Percentiles rank a stretch among this genome's conserved stretches.
Evolutionary conservation across 2,888 invertebrate genomes (phyloP).

Genomic region (Pycnomerus fuliginosus): DNA sequence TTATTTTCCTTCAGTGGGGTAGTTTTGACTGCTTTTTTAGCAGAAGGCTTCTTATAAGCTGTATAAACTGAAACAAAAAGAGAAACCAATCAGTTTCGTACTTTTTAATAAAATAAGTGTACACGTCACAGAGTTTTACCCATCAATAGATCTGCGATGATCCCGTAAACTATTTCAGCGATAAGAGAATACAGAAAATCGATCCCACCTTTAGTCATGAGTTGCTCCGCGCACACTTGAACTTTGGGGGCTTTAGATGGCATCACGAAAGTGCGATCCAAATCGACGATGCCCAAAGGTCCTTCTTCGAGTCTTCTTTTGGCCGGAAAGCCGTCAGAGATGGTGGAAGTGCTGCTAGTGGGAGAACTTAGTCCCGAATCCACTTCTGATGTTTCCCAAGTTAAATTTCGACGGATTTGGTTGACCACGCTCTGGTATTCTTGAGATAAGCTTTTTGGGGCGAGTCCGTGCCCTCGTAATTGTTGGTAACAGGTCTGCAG

Average conservation of each 20-base stretch:
- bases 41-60: too few species aligned
- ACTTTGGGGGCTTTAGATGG: constrained; percentile 28
- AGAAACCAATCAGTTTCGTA: constrained; percentile 1
- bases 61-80: background rate
- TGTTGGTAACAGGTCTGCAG: constrained; percentile 61
- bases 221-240: constrained; percentile 28
- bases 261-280: constrained; percentile 35
- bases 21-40: too few species aligned
- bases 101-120: constrained; percentile 2
- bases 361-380: constrained; percentile 35
- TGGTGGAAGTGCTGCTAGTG: constrained; percentile 21
- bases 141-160: constrained; percentile 23
- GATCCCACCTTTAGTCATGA: constrained; percentile 43
- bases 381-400: constrained; percentile 58
- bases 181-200: constrained; percentile 34
- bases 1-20: too few species aligned
- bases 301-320: constrained; percentile 16
- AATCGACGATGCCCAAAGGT: constrained; percentile 3
- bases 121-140: constrained; percentile 6
- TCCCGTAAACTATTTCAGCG: constrained; percentile 36
- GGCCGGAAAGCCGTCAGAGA: constrained; percentile 16
- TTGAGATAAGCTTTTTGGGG: constrained; percentile 57
- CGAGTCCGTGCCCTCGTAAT: constrained; percentile 60
- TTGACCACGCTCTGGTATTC: constrained; percentile 63
- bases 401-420: constrained; percentile 61